These are phyloP conservation scores for Platyscapa corneri DNA, from an alignment of 1,140 invertebrate genomes.

Conservation along the genomic window DNA sequence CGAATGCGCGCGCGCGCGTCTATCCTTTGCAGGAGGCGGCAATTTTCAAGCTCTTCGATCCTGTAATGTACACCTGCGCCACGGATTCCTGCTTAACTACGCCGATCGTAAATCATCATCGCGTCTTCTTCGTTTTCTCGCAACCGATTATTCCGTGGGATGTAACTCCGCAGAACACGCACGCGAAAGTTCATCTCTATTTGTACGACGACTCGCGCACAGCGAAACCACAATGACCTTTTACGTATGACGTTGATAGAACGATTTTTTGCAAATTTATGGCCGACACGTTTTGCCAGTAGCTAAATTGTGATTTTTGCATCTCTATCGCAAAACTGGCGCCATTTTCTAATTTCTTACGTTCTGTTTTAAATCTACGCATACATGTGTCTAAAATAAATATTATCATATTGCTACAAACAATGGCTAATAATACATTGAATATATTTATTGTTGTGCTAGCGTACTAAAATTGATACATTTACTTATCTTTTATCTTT, in stretches of 20 bases:
- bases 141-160: slow-evolving; percentile 22
- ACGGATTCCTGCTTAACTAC: slow-evolving; percentile 3
- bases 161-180: neutral
- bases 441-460: no score
- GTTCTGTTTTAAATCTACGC: no score
- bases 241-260: neutral
- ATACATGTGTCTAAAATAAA: no score
- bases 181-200: neutral
- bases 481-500: no score
- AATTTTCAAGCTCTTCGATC: slow-evolving; percentile 10
- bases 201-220: neutral
- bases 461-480: no score
- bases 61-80: slow-evolving; percentile 10
- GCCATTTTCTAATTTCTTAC: neutral
- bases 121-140: slow-evolving; percentile 14
- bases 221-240: neutral
- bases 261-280: neutral
- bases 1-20: no score
- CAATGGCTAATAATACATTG: no score
- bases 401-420: no score
- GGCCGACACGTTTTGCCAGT: neutral
- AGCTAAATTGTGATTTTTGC: neutral
- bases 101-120: slow-evolving; percentile 30
- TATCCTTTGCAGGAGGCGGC: neutral
- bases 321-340: neutral